These are phyloP conservation scores for Acrobasis suavella DNA, from an alignment of 2,888 invertebrate genomes.

Conservation along the genomic window DNA sequence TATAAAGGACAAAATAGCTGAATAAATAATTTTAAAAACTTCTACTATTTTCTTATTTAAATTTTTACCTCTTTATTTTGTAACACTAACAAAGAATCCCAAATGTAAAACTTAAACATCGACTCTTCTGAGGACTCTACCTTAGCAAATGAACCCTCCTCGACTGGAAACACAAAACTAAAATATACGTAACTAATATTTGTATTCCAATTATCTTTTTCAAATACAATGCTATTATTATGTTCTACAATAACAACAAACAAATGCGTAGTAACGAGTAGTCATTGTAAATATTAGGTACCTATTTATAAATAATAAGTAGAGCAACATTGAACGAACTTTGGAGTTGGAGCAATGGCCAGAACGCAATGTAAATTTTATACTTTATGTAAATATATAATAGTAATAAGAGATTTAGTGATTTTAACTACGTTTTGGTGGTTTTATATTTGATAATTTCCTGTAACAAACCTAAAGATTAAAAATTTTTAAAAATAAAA, in stretches of 20 bases:
- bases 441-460: too few relatives aligned
- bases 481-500: too few relatives aligned
- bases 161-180: neutral
- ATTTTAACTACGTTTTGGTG: too few relatives aligned
- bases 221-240: neutral
- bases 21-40: slow-evolving; percentile 43
- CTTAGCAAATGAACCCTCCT: neutral
- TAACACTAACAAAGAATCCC: too few relatives aligned
- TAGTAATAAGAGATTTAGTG: too few relatives aligned
- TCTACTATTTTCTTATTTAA: neutral
- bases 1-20: slow-evolving; percentile 40
- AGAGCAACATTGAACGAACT: neutral
- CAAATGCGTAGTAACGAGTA: neutral
- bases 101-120: too few relatives aligned
- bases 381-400: too few relatives aligned
- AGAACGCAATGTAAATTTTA: too few relatives aligned
- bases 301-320: neutral
- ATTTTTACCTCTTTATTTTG: neutral
- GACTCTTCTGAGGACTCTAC: too few relatives aligned
- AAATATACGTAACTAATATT: neutral
- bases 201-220: neutral
- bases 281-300: slow-evolving; percentile 25
- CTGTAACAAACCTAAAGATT: too few relatives aligned
- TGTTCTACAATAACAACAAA: slow-evolving; percentile 2
- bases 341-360: too few relatives aligned